A percentile compares a stretch with the other conserved stretches of the same genome.
Evolutionary conservation across 1,140 invertebrate genomes (phyloP).

Genomic region (Babylonia areolata): DNA sequence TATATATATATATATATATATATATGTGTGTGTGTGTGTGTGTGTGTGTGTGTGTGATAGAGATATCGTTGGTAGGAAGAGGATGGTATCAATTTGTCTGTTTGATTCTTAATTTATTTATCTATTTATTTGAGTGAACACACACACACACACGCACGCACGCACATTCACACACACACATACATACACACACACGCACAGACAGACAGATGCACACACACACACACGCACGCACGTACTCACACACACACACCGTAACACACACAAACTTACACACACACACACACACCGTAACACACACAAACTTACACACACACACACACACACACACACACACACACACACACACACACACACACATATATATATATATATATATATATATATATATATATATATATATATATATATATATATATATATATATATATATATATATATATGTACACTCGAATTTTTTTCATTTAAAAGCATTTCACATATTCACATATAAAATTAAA

Average conservation of each 20-base stretch:
- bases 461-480: background rate
- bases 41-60: slow-evolving; percentile 4
- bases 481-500: no score
- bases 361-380: background rate
- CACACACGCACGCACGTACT: background rate
- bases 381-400: no score
- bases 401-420: no score
- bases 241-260: background rate
- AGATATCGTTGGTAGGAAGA: no score
- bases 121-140: no score
- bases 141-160: no score
- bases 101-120: background rate
- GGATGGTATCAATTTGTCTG: background rate
- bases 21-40: slow-evolving; percentile 18
- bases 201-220: background rate
- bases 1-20: background rate
- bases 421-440: no score
- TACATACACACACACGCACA: background rate
- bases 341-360: background rate
- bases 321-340: background rate
- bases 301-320: background rate
- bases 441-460: background rate
- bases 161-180: no score
- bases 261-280: background rate
- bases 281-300: background rate